Evolutionary conservation across 2,113 vertebrate species (phyloP).

Genomic region (Myiopsitta monachus): DNA sequence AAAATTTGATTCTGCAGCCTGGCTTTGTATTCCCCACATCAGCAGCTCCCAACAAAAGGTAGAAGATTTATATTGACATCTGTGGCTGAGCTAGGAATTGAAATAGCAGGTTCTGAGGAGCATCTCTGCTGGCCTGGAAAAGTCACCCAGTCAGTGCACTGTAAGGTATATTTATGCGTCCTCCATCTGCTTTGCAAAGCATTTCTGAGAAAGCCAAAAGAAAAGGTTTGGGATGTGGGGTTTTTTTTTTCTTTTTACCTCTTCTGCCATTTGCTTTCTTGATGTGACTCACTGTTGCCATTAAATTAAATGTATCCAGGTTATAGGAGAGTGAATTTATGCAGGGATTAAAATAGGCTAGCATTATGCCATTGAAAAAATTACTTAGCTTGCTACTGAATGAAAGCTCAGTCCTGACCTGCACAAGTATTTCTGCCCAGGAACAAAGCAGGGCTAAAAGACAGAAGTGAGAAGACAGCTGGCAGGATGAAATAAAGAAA

Average conservation of each 20-base stretch:
- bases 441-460: conserved; percentile 40
- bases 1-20: not conserved
- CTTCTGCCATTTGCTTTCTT: not conserved
- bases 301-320: not conserved
- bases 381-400: not conserved
- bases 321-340: conserved; percentile 8
- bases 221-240: not conserved
- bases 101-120: not conserved
- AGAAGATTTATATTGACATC: not conserved
- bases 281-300: not conserved
- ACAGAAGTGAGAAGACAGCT: conserved; percentile 50
- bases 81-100: not conserved
- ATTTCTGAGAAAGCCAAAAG: not conserved
- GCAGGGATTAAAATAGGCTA: conserved; percentile 18
- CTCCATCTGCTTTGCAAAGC: not conserved
- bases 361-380: conserved; percentile 6
- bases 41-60: not conserved
- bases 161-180: not conserved
- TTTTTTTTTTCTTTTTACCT: not conserved
- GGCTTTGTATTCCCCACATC: not conserved
- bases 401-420: conserved; percentile 29
- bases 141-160: not conserved
- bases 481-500: conserved; percentile 40
- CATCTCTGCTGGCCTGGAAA: not conserved
- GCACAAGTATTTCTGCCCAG: conserved; percentile 14